Evolutionary conservation across 1,140 invertebrate species (phyloP).

Genomic region (Diorhabda sublineata): DNA sequence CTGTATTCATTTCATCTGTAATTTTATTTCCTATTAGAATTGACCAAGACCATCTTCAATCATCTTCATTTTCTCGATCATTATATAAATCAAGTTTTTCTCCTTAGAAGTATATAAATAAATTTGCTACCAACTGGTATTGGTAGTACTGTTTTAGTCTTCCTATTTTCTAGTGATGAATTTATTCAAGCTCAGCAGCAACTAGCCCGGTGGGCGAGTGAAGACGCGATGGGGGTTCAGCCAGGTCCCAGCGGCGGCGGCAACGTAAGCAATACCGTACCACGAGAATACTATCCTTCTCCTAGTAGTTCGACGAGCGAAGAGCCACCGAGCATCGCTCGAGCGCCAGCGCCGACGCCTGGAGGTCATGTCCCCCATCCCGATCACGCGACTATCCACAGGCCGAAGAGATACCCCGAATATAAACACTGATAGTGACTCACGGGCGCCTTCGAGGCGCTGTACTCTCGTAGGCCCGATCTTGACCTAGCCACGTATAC

Average conservation of each 20-base stretch:
- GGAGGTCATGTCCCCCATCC: constrained; percentile 39
- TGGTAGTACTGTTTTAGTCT: constrained; percentile 44
- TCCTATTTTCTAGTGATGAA: constrained; percentile 88
- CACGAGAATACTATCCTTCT: constrained; percentile 52
- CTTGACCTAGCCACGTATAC: constrained; percentile 20
- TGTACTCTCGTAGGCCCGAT: constrained; percentile 1
- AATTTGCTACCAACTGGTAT: constrained; percentile 10
- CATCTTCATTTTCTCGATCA: too few species aligned
- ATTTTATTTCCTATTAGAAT: too few species aligned
- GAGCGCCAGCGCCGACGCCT: constrained; percentile 39
- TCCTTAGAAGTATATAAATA: not conserved
- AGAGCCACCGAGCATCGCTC: constrained; percentile 47
- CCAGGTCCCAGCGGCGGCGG: constrained; percentile 47
- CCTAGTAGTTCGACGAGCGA: constrained; percentile 44
- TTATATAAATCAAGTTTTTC: too few species aligned
- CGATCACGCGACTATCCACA: constrained; percentile 47
- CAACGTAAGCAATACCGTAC: constrained; percentile 34
- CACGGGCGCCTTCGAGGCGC: constrained; percentile 24
- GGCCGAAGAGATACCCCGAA: constrained; percentile 55
- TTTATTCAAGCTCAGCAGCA: constrained; percentile 91
- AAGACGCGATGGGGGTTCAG: constrained; percentile 60
- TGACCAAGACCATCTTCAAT: too few species aligned
- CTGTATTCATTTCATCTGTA: too few species aligned
- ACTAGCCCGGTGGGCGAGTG: constrained; percentile 87
- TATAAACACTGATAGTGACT: constrained; percentile 59